These are phyloP conservation scores for Octomys mimax DNA, from an alignment of 2,797 vertebrate species.

Conservation along the genomic window DNA sequence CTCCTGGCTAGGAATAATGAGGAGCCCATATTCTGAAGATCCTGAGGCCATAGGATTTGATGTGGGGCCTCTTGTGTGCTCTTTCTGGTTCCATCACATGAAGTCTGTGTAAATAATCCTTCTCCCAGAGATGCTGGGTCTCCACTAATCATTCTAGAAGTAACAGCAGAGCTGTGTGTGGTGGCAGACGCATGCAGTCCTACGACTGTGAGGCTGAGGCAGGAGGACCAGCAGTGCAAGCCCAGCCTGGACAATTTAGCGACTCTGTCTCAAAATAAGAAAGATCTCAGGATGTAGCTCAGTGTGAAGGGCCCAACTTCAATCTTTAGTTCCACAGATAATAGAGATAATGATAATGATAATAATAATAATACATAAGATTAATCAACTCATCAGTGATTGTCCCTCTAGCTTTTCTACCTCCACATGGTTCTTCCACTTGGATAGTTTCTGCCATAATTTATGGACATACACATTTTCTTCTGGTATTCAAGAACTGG, in stretches of 20 bases:
- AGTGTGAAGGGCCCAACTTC: not conserved
- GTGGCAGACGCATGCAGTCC: not conserved
- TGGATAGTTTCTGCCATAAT: not conserved
- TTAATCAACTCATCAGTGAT: not conserved
- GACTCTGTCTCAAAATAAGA: not conserved
- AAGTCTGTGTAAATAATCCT: not conserved
- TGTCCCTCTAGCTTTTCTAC: not conserved
- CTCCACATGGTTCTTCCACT: not conserved
- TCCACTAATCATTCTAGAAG: not conserved
- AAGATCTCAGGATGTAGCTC: not conserved
- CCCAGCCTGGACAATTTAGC: not conserved
- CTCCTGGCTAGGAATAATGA: not conserved
- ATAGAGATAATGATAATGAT: not conserved
- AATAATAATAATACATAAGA: not conserved
- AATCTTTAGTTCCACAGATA: not conserved
- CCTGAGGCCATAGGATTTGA: not conserved
- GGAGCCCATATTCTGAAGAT: not conserved
- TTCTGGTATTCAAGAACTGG: conserved; percentile 7
- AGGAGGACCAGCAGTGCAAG: not conserved
- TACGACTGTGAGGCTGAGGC: not conserved
- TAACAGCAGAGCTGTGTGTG: not conserved
- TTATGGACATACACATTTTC: not conserved
- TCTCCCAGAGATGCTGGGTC: not conserved
- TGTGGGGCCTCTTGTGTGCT: fast-evolving
- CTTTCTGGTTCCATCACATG: not conserved